Conservation (phyloP, 2,888 invertebrate genomes). For the Mantis religiosa region DNA sequence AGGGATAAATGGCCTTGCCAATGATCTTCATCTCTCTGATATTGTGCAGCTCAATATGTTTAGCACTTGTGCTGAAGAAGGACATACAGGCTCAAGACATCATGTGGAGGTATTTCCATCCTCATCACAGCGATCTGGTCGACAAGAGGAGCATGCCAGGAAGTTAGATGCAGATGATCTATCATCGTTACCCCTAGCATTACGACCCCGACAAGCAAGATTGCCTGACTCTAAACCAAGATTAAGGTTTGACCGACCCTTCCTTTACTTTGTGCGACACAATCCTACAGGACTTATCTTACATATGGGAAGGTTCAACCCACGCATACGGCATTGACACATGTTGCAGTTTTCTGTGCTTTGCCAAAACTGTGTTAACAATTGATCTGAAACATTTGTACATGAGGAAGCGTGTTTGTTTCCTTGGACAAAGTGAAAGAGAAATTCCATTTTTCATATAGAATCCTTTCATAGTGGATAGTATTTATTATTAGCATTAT, state of each 20-base stretch:
- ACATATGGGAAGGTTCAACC: conserved; percentile 84
- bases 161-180: conserved; percentile 47
- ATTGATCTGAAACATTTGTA: not conserved
- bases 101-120: conserved; percentile 48
- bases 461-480: not conserved
- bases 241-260: conserved; percentile 80
- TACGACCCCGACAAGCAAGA: conserved; percentile 67
- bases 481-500: not conserved
- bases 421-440: not conserved
- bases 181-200: conserved; percentile 58
- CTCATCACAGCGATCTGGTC: conserved; percentile 2
- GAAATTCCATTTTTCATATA: not conserved
- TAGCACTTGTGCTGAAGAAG: conserved; percentile 73
- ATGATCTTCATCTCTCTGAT: conserved; percentile 78
- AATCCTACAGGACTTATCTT: conserved; percentile 88
- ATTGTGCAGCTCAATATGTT: conserved; percentile 77
- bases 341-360: not conserved
- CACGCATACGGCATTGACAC: conserved; percentile 59
- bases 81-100: conserved; percentile 63
- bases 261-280: conserved; percentile 83
- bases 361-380: not conserved
- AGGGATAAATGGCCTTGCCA: conserved; percentile 74
- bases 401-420: not conserved
- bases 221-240: conserved; percentile 56
- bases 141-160: not conserved